These are phyloP conservation scores for Ceratitis capitata DNA, from an alignment of 1,140 invertebrate genomes.

Conservation along the genomic window DNA sequence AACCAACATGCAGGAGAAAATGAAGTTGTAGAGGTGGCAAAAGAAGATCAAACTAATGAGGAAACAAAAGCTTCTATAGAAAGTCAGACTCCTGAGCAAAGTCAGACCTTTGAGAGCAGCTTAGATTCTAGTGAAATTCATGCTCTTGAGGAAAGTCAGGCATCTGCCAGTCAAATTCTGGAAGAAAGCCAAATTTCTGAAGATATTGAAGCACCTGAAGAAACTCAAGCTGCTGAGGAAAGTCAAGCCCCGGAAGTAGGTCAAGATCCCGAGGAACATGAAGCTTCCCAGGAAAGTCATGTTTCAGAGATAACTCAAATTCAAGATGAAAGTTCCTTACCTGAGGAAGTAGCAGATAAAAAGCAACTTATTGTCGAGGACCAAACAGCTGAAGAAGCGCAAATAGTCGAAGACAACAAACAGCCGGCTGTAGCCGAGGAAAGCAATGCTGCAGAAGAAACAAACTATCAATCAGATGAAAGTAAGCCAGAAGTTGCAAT, in stretches of 20 bases:
- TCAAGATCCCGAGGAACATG: slow-evolving; percentile 36
- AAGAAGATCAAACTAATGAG: no score
- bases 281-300: no score
- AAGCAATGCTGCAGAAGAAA: not conserved
- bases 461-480: not conserved
- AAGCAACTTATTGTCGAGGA: no score
- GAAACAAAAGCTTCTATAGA: no score
- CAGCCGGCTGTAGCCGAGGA: slow-evolving; percentile 21
- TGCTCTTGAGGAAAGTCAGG: not conserved
- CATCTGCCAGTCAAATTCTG: not conserved
- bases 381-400: slow-evolving; percentile 15
- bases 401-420: not conserved
- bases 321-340: no score
- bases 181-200: slow-evolving; percentile 17
- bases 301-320: no score
- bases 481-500: not conserved
- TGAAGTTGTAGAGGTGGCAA: no score
- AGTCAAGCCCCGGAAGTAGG: not conserved
- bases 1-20: not conserved
- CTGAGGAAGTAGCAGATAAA: no score
- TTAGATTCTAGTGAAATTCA: not conserved
- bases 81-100: no score
- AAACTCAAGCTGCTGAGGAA: not conserved
- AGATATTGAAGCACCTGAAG: not conserved
- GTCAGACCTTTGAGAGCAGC: not conserved